These are phyloP conservation scores for Apolygus lucorum DNA, from an alignment of 1,140 invertebrate species.

Conservation along the genomic window DNA sequence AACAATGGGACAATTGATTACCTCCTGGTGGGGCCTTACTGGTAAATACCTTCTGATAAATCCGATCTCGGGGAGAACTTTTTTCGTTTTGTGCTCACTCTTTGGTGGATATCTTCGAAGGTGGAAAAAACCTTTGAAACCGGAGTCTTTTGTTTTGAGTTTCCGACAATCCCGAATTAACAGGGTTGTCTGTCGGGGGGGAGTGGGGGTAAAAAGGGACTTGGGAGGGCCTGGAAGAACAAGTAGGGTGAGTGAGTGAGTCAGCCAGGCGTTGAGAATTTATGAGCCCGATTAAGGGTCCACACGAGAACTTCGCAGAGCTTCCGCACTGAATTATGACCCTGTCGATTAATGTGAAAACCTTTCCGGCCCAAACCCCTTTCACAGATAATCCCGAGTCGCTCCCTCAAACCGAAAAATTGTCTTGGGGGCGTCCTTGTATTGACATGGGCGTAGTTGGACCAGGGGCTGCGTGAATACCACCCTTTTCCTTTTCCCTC, in stretches of 20 bases:
- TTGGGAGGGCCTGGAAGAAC: not conserved
- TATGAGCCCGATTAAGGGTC: conserved; percentile 21
- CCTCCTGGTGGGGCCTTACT: conserved; percentile 17
- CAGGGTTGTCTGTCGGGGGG: not conserved
- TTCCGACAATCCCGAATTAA: conserved; percentile 19
- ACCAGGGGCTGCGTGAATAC: not conserved
- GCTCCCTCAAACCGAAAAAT: conserved; percentile 7
- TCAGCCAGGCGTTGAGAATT: conserved; percentile 23
- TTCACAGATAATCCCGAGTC: conserved; percentile 9
- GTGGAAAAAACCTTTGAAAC: not conserved
- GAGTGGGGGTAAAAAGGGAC: not conserved
- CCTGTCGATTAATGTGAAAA: conserved; percentile 22
- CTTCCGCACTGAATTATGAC: conserved; percentile 21
- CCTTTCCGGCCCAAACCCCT: not conserved
- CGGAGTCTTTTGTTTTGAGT: conserved; percentile 5
- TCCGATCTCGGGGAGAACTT: not conserved
- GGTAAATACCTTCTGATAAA: conserved; percentile 14
- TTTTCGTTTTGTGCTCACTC: conserved; percentile 12
- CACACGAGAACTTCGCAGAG: conserved; percentile 17
- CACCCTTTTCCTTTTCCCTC: not conserved
- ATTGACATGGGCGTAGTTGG: not conserved
- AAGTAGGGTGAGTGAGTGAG: conserved; percentile 20
- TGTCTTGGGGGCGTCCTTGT: not conserved
- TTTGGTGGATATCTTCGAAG: not conserved
- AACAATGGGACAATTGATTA: conserved; percentile 21